phyloP scores from a whole-genome alignment of 2,888 invertebrate species.

The Cephus spinipes region DNA sequence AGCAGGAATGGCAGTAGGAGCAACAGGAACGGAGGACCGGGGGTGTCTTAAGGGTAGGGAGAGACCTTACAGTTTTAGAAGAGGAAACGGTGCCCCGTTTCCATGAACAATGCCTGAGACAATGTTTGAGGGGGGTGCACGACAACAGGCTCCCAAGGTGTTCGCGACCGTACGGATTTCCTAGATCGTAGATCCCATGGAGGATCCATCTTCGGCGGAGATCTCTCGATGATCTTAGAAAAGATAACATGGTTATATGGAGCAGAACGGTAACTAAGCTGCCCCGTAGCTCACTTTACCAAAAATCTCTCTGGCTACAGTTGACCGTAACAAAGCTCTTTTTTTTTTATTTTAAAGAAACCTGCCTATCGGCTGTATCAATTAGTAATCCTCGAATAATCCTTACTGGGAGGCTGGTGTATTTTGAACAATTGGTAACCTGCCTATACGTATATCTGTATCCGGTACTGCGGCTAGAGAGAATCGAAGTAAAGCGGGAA shows the following conservation, averaged over 20 bases:
- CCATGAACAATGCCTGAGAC: constrained; percentile 34
- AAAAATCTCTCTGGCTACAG: neutral
- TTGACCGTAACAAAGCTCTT: neutral
- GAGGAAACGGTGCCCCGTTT: constrained; percentile 27
- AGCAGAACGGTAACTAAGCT: constrained; percentile 23
- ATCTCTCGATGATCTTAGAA: constrained; percentile 21
- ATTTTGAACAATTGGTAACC: neutral
- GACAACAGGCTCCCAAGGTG: constrained; percentile 9
- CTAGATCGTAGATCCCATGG: constrained; percentile 3
- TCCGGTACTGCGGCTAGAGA: neutral
- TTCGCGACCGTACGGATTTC: constrained; percentile 26
- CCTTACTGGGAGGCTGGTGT: neutral
- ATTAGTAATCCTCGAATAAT: neutral
- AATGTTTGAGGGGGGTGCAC: constrained; percentile 19
- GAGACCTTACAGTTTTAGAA: constrained; percentile 20
- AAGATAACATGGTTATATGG: constrained; percentile 39
- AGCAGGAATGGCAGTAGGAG: neutral
- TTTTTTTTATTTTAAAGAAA: neutral
- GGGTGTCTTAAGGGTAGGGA: neutral
- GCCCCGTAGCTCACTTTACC: neutral
- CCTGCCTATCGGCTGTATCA: neutral
- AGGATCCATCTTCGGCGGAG: constrained; percentile 6
- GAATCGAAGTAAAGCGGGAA: neutral
- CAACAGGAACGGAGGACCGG: neutral
- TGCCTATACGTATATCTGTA: neutral